Percentiles rank a stretch among this genome's conserved stretches.
Conservation (phyloP, 2,888 invertebrate species). For the Phymatocera aterrima region DNA sequence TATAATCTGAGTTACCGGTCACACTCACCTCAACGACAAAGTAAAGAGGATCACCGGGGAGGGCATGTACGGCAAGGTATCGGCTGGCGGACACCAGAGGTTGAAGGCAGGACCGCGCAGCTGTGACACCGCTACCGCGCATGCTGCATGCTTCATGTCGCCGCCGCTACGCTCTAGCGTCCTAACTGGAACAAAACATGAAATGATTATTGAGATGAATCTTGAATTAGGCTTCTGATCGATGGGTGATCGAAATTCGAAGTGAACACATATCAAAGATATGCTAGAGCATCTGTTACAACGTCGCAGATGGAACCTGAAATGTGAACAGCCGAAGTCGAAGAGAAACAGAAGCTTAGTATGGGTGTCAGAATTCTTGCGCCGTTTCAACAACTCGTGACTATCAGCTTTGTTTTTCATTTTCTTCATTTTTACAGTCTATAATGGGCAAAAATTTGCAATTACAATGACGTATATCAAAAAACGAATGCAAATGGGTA, state of each 20-base stretch:
- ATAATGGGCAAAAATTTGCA: not conserved
- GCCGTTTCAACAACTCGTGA: no score
- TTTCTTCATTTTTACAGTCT: no score
- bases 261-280: no score
- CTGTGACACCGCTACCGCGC: conserved; percentile 75
- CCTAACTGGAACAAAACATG: conserved; percentile 65
- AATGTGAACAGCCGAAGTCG: no score
- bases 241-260: not conserved
- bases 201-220: not conserved
- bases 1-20: not conserved
- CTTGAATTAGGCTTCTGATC: not conserved
- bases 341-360: no score
- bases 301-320: no score
- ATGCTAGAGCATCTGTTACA: no score
- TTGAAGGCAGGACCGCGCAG: conserved; percentile 75
- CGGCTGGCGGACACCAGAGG: conserved; percentile 75
- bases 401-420: no score
- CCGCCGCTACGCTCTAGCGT: conserved; percentile 74
- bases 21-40: conserved; percentile 74
- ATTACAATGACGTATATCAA: not conserved
- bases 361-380: no score
- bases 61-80: conserved; percentile 74
- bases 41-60: conserved; percentile 76
- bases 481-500: not conserved
- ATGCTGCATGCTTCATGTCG: conserved; percentile 75